Conservation (phyloP, 2,888 invertebrate species). For the Drosophila melanosoma region DNA sequence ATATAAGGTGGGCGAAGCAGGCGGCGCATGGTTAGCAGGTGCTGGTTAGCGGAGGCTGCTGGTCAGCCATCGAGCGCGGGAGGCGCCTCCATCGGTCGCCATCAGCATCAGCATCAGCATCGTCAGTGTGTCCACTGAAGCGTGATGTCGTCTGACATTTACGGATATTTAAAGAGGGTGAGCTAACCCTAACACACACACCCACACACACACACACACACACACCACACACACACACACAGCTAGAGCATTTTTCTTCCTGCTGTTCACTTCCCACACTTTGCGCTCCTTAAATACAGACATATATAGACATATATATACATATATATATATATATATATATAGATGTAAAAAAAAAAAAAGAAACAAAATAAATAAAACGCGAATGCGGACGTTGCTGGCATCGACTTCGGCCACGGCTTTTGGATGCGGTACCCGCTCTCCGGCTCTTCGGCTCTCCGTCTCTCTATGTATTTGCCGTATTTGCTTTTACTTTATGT, state of each 20-base stretch:
- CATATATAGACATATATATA: constrained; percentile 2
- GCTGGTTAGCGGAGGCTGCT: constrained; percentile 5
- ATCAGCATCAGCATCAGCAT: constrained; percentile 18
- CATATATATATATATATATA: neutral
- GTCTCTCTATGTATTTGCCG: constrained; percentile 41
- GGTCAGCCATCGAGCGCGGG: constrained; percentile 43
- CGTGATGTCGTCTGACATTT: constrained; percentile 82
- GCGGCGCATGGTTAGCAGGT: neutral
- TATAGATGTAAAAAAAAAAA: constrained; percentile 20
- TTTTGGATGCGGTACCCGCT: constrained; percentile 36
- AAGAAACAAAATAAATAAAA: constrained; percentile 11
- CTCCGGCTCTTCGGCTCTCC: neutral
- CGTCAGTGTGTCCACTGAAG: constrained; percentile 75
- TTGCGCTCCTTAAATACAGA: constrained; percentile 2
- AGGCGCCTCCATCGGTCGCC: constrained; percentile 65
- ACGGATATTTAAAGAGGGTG: constrained; percentile 66
- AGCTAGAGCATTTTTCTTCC: constrained; percentile 15
- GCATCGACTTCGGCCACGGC: constrained; percentile 60
- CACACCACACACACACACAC: constrained; percentile 11
- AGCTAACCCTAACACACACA: constrained; percentile 12
- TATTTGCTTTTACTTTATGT: constrained; percentile 59
- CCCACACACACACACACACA: constrained; percentile 4
- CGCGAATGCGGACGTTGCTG: constrained; percentile 73
- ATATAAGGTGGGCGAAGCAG: neutral
- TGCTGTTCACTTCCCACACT: constrained; percentile 20